phyloP scores from a whole-genome alignment of 2,797 vertebrate genomes.

The Thaleichthys pacificus region DNA sequence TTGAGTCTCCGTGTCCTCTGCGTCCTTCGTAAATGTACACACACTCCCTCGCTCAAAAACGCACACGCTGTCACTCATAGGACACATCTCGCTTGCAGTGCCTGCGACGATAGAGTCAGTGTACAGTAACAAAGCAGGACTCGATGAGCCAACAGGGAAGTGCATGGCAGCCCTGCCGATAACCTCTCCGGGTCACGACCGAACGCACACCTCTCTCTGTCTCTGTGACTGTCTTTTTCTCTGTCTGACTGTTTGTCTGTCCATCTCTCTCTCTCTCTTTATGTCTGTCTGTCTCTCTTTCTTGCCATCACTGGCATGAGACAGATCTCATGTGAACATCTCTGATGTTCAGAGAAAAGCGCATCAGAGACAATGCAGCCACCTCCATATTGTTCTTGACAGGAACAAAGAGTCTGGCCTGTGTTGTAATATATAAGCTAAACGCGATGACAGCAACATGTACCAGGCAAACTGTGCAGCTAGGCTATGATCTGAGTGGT shows the following conservation, averaged over 20 bases:
- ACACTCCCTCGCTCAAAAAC: background rate
- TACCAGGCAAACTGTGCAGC: too few relatives aligned
- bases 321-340: too few relatives aligned
- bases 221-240: background rate
- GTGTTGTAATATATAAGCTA: background rate
- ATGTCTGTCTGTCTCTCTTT: constrained; percentile 9
- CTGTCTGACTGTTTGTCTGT: background rate
- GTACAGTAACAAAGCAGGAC: constrained; percentile 40
- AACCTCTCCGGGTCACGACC: background rate
- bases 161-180: background rate
- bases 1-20: background rate
- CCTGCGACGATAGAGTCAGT: constrained; percentile 4
- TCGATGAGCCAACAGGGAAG: constrained; percentile 4
- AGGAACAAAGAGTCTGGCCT: background rate
- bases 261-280: background rate
- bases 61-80: background rate
- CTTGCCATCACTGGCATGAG: background rate
- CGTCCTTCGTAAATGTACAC: background rate
- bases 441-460: too few relatives aligned
- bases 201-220: background rate
- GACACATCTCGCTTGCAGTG: background rate
- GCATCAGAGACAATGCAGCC: background rate
- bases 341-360: background rate
- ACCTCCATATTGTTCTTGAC: background rate
- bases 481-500: too few relatives aligned